phyloP scores from a whole-genome alignment of 2,797 vertebrate genomes.

The Thunnus albacares region DNA sequence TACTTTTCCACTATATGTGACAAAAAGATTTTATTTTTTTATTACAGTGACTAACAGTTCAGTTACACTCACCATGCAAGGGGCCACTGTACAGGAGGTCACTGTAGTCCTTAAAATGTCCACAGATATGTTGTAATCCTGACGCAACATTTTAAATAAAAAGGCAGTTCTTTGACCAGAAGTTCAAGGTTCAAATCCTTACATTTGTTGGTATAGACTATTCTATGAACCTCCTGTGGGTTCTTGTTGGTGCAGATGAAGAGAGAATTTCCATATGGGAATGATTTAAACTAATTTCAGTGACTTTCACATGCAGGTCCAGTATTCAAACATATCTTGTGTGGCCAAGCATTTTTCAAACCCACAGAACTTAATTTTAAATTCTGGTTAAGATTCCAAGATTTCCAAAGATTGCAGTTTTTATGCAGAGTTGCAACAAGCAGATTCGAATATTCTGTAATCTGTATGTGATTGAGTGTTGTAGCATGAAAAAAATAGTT shows the following conservation, averaged over 20 bases:
- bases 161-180: background rate
- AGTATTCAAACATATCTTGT: background rate
- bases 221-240: background rate
- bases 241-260: background rate
- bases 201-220: background rate
- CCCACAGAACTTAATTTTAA: no score
- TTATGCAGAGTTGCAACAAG: background rate
- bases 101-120: background rate
- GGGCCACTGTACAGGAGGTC: background rate
- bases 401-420: background rate
- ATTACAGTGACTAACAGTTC: no score
- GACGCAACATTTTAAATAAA: background rate
- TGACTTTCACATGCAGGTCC: background rate
- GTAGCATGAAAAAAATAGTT: no score
- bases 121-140: background rate
- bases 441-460: background rate
- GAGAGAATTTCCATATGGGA: background rate
- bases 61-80: no score
- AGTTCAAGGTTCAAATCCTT: background rate
- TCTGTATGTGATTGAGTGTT: background rate
- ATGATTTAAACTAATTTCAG: background rate
- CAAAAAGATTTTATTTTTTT: background rate
- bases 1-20: no score
- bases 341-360: no score
- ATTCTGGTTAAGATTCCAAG: background rate